Evolutionary conservation across 2,888 invertebrate genomes (phyloP).

Genomic region (Apodemia zela): DNA sequence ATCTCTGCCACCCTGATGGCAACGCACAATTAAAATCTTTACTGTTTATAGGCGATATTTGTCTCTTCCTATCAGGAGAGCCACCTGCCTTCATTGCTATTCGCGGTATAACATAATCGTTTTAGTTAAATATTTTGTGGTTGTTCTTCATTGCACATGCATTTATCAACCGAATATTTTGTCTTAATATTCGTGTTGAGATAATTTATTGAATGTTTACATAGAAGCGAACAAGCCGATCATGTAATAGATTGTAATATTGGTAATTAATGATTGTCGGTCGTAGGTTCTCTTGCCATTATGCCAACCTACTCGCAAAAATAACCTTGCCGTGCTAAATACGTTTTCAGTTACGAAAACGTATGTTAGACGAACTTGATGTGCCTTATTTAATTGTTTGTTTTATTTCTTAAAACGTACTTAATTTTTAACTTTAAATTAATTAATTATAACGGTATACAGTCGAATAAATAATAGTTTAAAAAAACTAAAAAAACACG

Average conservation of each 20-base stretch:
- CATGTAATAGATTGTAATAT: constrained; percentile 19
- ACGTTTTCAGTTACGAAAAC: constrained; percentile 21
- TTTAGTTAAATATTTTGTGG: not conserved
- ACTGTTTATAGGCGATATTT: too few relatives aligned
- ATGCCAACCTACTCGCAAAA: constrained; percentile 20
- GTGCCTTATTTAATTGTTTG: not conserved
- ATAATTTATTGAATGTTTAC: constrained; percentile 5
- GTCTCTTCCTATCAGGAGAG: too few relatives aligned
- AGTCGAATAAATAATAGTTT: too few relatives aligned
- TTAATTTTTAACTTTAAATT: not conserved
- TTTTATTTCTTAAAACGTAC: not conserved
- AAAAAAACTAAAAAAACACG: too few relatives aligned
- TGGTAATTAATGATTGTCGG: constrained; percentile 19
- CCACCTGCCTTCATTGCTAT: too few relatives aligned
- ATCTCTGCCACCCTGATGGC: too few relatives aligned
- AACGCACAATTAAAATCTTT: too few relatives aligned
- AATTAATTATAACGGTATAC: too few relatives aligned
- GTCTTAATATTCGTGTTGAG: constrained; percentile 13
- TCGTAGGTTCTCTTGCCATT: constrained; percentile 25
- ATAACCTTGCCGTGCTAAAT: constrained; percentile 23
- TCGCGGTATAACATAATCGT: too few relatives aligned
- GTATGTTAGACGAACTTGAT: constrained; percentile 14
- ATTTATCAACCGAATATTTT: constrained; percentile 5
- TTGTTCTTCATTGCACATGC: not conserved
- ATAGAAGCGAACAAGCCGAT: constrained; percentile 16